Conservation (phyloP, 2,888 invertebrate species). For the Busseola fusca region DNA sequence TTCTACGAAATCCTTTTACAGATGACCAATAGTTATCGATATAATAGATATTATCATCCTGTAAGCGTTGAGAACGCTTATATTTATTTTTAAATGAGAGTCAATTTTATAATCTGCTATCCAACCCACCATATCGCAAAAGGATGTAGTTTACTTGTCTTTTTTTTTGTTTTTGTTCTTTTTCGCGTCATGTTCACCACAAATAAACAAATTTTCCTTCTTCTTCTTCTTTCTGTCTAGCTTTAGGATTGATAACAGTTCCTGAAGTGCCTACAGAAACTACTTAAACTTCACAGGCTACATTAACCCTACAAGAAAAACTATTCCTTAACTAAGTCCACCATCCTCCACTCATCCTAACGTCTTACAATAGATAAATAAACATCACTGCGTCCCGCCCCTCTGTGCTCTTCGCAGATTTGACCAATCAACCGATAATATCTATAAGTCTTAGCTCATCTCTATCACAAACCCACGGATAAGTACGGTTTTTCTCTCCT, state of each 20-base stretch:
- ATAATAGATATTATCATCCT: not conserved
- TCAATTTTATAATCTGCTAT: no score
- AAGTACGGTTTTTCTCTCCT: slow-evolving; percentile 38
- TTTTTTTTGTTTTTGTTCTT: no score
- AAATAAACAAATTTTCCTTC: no score
- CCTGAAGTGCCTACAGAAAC: not conserved
- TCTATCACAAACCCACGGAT: slow-evolving; percentile 52
- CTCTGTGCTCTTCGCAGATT: slow-evolving; percentile 83
- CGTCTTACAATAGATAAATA: slow-evolving; percentile 67
- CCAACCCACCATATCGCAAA: not conserved
- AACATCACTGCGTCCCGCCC: slow-evolving; percentile 72
- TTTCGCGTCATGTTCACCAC: no score
- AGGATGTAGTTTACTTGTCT: not conserved
- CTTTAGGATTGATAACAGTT: not conserved
- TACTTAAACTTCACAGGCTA: not conserved
- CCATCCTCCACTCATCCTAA: slow-evolving; percentile 58
- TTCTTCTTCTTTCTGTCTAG: not conserved
- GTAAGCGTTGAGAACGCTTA: no score
- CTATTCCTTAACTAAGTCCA: not conserved
- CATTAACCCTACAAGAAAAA: not conserved
- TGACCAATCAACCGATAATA: slow-evolving; percentile 81
- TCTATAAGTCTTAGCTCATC: slow-evolving; percentile 50
- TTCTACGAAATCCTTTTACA: not conserved
- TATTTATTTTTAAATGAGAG: not conserved
- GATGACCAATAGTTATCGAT: not conserved